Conservation (phyloP, 2,797 vertebrate genomes). For the Acanthis flammea region DNA sequence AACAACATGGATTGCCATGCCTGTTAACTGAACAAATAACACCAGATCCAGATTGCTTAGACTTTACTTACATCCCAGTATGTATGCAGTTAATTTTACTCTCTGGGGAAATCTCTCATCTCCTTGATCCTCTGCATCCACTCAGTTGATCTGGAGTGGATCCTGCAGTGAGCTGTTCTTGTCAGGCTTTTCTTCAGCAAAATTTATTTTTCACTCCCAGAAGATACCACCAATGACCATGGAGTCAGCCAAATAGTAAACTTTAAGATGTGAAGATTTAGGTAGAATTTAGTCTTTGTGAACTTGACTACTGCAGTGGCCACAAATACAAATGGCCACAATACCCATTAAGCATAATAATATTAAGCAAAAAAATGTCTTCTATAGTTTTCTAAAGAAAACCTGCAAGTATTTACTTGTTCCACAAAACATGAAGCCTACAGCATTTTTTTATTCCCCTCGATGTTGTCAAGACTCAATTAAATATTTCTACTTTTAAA, state of each 20-base stretch:
- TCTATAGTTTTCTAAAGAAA: neutral
- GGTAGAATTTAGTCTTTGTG: neutral
- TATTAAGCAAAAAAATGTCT: neutral
- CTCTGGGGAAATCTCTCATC: neutral
- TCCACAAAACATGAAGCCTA: neutral
- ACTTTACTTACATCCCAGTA: neutral
- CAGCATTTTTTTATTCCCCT: neutral
- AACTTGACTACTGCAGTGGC: neutral
- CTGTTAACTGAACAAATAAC: neutral
- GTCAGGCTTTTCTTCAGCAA: neutral
- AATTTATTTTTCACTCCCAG: neutral
- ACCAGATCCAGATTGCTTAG: neutral
- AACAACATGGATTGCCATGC: fast-evolving
- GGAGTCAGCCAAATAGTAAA: neutral
- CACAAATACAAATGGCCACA: neutral
- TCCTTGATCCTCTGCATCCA: neutral
- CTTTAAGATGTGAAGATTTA: neutral
- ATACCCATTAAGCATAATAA: neutral
- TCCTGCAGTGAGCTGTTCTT: neutral
- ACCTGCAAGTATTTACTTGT: neutral
- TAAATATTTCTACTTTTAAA: neutral
- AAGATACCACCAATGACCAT: neutral
- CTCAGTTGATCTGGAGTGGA: neutral
- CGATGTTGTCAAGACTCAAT: neutral
- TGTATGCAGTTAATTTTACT: neutral